Evolutionary conservation across 2,888 invertebrate species (phyloP).

Genomic region (Noctua fimbriata): DNA sequence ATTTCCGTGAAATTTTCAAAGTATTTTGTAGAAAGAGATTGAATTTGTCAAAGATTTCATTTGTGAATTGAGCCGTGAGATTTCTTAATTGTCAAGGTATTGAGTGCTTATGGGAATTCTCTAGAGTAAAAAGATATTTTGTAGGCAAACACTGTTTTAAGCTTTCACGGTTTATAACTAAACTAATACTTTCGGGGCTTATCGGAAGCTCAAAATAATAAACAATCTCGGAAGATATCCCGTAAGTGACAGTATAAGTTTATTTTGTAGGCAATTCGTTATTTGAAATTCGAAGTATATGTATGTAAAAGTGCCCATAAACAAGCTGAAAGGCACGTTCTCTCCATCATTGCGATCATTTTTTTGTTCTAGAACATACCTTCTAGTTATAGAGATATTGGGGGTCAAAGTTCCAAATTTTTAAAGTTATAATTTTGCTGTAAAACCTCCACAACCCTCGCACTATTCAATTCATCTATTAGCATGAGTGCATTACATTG

Average conservation of each 20-base stretch:
- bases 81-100: constrained; percentile 15
- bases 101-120: constrained; percentile 6
- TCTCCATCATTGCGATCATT: neutral
- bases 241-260: too few relatives aligned
- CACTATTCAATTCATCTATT: neutral
- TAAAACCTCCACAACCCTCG: too few relatives aligned
- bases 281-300: neutral
- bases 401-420: too few relatives aligned
- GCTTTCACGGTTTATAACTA: too few relatives aligned
- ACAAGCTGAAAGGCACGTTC: neutral
- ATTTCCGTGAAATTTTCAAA: constrained; percentile 26
- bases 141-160: neutral
- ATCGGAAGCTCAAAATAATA: too few relatives aligned
- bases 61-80: constrained; percentile 14
- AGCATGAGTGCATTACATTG: too few relatives aligned
- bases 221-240: too few relatives aligned
- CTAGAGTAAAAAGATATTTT: neutral
- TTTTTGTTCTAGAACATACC: too few relatives aligned
- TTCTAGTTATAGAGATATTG: too few relatives aligned
- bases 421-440: too few relatives aligned
- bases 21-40: constrained; percentile 10
- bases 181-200: too few relatives aligned
- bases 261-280: constrained; percentile 12
- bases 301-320: neutral
- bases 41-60: constrained; percentile 36